These are phyloP conservation scores for Cydia strobilella DNA, from an alignment of 1,140 invertebrate genomes.

Conservation along the genomic window DNA sequence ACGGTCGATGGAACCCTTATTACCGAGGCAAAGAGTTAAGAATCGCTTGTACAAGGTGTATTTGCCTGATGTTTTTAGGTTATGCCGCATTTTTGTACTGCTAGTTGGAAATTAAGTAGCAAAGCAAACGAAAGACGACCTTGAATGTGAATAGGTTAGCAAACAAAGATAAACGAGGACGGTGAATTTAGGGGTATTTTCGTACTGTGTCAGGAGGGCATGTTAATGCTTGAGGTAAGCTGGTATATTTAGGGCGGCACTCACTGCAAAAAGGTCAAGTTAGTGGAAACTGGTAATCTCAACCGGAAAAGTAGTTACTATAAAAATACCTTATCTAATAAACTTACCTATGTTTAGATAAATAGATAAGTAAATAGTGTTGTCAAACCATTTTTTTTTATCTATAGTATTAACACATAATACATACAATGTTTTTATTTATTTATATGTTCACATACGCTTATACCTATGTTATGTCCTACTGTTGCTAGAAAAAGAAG, in stretches of 20 bases:
- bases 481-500: no score
- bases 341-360: no score
- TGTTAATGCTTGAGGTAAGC: not conserved
- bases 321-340: no score
- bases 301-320: no score
- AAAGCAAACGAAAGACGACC: conserved; percentile 18
- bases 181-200: not conserved
- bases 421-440: no score
- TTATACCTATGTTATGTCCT: no score
- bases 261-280: no score
- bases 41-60: not conserved
- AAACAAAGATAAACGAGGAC: conserved; percentile 26
- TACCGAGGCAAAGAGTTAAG: not conserved
- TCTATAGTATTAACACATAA: no score
- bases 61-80: not conserved
- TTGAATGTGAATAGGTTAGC: conserved; percentile 7
- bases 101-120: conserved; percentile 1
- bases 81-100: conserved; percentile 5
- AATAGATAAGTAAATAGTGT: no score
- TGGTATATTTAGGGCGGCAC: not conserved
- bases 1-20: not conserved
- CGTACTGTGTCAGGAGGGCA: not conserved
- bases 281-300: no score
- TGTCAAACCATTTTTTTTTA: no score
- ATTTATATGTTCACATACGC: no score